Percentiles rank a stretch among this genome's conserved stretches.
Conservation (phyloP, 2,113 vertebrate genomes). For the Girardinichthys multiradiatus region DNA sequence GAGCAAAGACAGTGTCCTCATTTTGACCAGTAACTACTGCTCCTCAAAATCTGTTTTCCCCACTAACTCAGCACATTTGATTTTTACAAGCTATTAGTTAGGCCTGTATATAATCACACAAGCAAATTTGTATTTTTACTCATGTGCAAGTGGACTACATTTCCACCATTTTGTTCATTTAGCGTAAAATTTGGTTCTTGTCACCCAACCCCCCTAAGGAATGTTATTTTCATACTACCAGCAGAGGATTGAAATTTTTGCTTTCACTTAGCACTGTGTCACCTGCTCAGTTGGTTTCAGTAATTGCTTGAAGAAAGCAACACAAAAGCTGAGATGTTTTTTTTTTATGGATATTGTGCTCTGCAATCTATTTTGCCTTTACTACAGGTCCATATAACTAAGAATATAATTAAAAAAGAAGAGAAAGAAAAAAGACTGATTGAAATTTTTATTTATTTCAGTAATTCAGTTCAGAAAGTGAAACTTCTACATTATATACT, state of each 20-base stretch:
- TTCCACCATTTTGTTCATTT: constrained; percentile 43
- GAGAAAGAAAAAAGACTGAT: too few relatives aligned
- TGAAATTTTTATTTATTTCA: not conserved
- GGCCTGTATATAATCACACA: constrained; percentile 40
- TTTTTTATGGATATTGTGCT: constrained; percentile 45
- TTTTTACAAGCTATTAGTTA: constrained; percentile 28
- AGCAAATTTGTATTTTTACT: constrained; percentile 29
- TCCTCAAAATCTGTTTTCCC: constrained; percentile 36
- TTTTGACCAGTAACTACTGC: constrained; percentile 45
- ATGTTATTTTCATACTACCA: constrained; percentile 57
- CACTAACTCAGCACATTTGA: constrained; percentile 24
- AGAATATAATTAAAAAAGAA: not conserved
- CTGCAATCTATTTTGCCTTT: constrained; percentile 20
- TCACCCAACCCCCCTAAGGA: constrained; percentile 68
- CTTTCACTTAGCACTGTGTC: constrained; percentile 57
- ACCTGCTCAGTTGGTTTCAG: constrained; percentile 46
- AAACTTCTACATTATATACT: not conserved
- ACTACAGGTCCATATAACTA: not conserved
- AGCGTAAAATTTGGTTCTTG: constrained; percentile 58
- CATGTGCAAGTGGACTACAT: constrained; percentile 36
- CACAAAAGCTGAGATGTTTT: constrained; percentile 57
- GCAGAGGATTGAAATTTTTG: constrained; percentile 64
- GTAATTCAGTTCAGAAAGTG: too few relatives aligned
- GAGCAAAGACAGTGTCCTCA: constrained; percentile 57
- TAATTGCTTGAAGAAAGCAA: constrained; percentile 61